Evolutionary conservation across 2,797 vertebrate genomes (phyloP).

Genomic region (Rachycentron canadum): DNA sequence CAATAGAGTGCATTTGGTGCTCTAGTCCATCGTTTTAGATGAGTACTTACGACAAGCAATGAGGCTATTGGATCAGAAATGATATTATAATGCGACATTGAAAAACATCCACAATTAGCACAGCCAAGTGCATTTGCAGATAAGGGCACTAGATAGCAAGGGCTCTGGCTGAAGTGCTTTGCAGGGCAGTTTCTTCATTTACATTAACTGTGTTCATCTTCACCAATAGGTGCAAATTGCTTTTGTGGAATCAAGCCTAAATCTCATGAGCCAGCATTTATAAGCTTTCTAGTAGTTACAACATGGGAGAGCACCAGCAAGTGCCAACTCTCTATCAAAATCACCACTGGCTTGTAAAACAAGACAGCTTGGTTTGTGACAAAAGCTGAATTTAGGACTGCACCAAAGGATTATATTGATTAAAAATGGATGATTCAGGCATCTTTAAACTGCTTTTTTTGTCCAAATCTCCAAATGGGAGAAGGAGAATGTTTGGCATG

Average conservation of each 20-base stretch:
- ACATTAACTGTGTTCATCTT: constrained; percentile 63
- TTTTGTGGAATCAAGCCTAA: constrained; percentile 59
- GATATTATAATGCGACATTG: constrained; percentile 54
- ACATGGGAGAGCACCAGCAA: not conserved
- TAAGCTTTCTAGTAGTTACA: constrained; percentile 11
- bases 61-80: constrained; percentile 59
- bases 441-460: not conserved
- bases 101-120: constrained; percentile 51
- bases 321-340: constrained; percentile 19
- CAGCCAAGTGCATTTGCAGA: constrained; percentile 56
- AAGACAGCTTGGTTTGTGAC: not conserved
- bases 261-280: constrained; percentile 63
- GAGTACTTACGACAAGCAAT: constrained; percentile 32
- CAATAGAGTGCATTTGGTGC: constrained; percentile 36
- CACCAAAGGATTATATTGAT: not conserved
- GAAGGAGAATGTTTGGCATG: not conserved
- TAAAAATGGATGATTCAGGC: not conserved
- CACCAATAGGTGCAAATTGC: constrained; percentile 64
- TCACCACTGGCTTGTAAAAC: not conserved
- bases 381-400: not conserved
- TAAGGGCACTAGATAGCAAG: constrained; percentile 53
- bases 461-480: not conserved
- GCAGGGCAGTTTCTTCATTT: constrained; percentile 55
- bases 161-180: constrained; percentile 48
- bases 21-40: constrained; percentile 62